Conservation (phyloP, 1,140 invertebrate species). For the Drosophila ambigua region DNA sequence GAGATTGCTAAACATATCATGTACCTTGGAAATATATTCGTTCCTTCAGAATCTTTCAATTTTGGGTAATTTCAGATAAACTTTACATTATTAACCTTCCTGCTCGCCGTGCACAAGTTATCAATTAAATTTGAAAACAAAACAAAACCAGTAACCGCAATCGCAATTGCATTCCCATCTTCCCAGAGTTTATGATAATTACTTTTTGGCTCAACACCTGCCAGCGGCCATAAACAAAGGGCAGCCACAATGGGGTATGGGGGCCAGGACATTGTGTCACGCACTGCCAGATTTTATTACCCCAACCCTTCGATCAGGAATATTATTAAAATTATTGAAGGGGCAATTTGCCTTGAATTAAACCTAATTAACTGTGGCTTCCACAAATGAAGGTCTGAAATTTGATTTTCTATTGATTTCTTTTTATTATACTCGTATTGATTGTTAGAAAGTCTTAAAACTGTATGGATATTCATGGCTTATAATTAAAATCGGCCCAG, state of each 20-base stretch:
- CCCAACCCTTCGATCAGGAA: background rate
- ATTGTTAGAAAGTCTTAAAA: too few relatives aligned
- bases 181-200: constrained; percentile 55
- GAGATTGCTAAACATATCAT: too few relatives aligned
- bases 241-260: background rate
- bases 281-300: constrained; percentile 41
- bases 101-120: constrained; percentile 12
- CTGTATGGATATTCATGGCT: too few relatives aligned
- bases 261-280: constrained; percentile 16
- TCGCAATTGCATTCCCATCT: background rate
- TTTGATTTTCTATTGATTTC: background rate
- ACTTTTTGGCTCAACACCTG: constrained; percentile 60
- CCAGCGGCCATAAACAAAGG: constrained; percentile 19
- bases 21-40: too few relatives aligned
- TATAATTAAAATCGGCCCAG: too few relatives aligned
- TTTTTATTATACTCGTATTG: too few relatives aligned
- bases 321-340: constrained; percentile 45
- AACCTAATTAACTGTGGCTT: constrained; percentile 43
- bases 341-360: constrained; percentile 41
- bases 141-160: constrained; percentile 28
- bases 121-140: constrained; percentile 44
- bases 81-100: too few relatives aligned
- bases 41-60: background rate
- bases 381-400: constrained; percentile 18
- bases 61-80: too few relatives aligned